Base-by-base conservation (phyloP, 30 jellyfish, hydroid and myxozoan genomes). In the Morbakka virulenta region DNA sequence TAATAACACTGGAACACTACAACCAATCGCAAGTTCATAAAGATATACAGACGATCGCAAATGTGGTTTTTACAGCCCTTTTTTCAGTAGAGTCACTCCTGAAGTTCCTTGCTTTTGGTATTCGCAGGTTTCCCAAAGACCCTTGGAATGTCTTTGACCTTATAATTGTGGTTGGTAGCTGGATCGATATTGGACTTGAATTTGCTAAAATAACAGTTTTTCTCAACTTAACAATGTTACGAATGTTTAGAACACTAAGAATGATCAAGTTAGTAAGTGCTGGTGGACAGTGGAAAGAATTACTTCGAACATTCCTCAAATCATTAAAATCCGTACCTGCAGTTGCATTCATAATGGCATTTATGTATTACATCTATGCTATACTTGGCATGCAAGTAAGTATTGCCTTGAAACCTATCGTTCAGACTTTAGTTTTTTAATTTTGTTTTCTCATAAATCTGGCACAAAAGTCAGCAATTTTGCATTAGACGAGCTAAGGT, bases 311-410 rank as follows among this genome's bases (percentile, higher is more conserved):
- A 21, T 87, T 87, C 32, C 28, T 87, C 77, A 72, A 81, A n/a
- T 87, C 96, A 28, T 33, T 87, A 50, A 50, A 51, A 41, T 48
- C 84, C 13, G 87, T 87, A 0, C 96, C 96, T 3, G 62, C 89
- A 29, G 66, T 87, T 50, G 86, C 79, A 12, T 87, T 63, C 66
- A 65, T 87, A 72, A 53, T 87, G 28, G 35, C 63, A 4, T 9
- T 87, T 74, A 52, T 87, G 12, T 70, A 79, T 35, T 87, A 20
- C 76, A 35, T 87, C 33, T 87, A 87, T 52, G 96, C 96, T 1
- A 74, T 87, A 28, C 53, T 87, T 2, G 96, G 96, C 30, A 87
- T 80, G 94, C 89, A 87, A 89, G 96, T 87, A 51, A 35, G 62
- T n/a, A n/a, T n/a, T n/a, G n/a, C n/a, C n/a, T n/a, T n/a, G n/a